Evolutionary conservation across 1,140 invertebrate genomes (phyloP), one percentile per base, ranked within the genome.

Genomic region (Diabrotica undecimpunctata): DNA sequence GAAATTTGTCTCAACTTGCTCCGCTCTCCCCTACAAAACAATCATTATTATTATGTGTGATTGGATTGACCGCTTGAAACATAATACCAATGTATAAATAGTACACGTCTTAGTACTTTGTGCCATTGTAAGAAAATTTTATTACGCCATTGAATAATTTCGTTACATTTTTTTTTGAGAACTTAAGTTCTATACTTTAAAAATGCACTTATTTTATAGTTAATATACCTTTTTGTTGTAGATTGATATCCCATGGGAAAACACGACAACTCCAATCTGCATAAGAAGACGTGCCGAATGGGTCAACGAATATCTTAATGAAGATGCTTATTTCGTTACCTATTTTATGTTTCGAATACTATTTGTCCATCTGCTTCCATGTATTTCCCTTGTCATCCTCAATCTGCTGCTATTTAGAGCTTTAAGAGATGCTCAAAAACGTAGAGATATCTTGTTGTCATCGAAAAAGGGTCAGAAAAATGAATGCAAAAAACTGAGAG

Each of bases 331-430:
- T 78, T 95, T 86, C 80, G 88, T 88, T 38, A 80, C 86, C 1
- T 96, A 94, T 79, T 95, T 85, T 77, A 85, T 88, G 72, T 96
- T 96, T 77, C 84, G 95, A 5, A 90, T 96, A 6, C 79, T 97
- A 10, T 96, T 94, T 80, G 94, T 97, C 11, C 93, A 97, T 76
- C 80, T 95, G 64, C 81, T 95, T 13, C 95, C 95, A 0, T 97
- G 95, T 81, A 86, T 93, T 5, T 87, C 91, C 5, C 84, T 98
- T 7, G 92, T 97, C 1, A 88, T 94, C 1, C 84, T 98, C 12
- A 98, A 97, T 79, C 86, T 92, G 0, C 81, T 97, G 7, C 84
- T 98, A 0, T 96, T 96, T 74, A 80, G 86, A 58, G 93, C 94
- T 0, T 86, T 98, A 85, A 81, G 88, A 55, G 83, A 88, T 67